Conservation (phyloP, 1,140 invertebrate species). For the Hesperophylax magnus region DNA sequence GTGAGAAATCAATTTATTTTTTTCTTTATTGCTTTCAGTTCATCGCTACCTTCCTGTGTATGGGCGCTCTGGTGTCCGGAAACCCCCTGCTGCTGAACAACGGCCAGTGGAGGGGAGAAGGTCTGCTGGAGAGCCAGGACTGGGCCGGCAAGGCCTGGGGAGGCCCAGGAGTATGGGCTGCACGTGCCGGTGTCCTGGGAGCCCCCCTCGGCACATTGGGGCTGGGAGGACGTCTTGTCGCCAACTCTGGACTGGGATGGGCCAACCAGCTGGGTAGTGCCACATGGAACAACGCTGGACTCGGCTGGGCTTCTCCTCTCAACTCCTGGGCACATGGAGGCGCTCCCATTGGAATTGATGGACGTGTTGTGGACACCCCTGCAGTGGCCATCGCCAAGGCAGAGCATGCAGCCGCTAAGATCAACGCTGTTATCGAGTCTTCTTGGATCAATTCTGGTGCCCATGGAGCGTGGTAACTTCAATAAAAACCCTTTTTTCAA, state of each 20-base stretch:
- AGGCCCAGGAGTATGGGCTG: slow-evolving; percentile 58
- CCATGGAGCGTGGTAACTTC: too few species aligned
- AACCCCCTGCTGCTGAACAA: slow-evolving; percentile 4
- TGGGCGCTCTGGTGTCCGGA: slow-evolving; percentile 46
- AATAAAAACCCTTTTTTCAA: too few species aligned
- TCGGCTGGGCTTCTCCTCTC: neutral
- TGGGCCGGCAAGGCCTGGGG: slow-evolving; percentile 47
- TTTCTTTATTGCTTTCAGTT: slow-evolving; percentile 38
- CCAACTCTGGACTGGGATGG: slow-evolving; percentile 65
- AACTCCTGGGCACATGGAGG: slow-evolving; percentile 61
- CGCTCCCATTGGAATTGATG: slow-evolving; percentile 29
- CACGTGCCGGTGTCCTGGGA: slow-evolving; percentile 27
- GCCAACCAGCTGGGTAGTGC: neutral
- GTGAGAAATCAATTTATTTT: too few species aligned
- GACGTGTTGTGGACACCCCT: slow-evolving; percentile 67
- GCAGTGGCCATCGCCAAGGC: slow-evolving; percentile 68
- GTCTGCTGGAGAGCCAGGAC: slow-evolving; percentile 30
- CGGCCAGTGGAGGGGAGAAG: slow-evolving; percentile 37
- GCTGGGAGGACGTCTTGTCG: slow-evolving; percentile 62
- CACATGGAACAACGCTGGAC: neutral
- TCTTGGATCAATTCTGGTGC: too few species aligned
- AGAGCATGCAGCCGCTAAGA: slow-evolving; percentile 65
- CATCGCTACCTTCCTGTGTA: slow-evolving; percentile 51
- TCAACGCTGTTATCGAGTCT: slow-evolving; percentile 45
- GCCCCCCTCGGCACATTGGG: slow-evolving; percentile 32